A percentile compares a stretch with the other conserved stretches of the same genome.
phyloP scores from a whole-genome alignment of 2,888 invertebrate species.

The Hypomecis punctinalis region DNA sequence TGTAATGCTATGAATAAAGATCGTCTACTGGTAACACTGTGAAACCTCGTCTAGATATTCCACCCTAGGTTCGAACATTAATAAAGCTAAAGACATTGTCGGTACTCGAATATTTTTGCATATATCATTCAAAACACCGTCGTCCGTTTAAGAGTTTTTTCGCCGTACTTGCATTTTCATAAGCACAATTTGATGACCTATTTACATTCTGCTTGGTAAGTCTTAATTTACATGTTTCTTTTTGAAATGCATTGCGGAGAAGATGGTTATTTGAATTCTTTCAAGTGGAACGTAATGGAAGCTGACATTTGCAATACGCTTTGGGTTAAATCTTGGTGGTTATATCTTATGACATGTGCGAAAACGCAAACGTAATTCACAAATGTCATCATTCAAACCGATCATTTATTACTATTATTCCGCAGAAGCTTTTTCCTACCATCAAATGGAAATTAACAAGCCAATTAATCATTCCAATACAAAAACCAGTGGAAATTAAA shows the following conservation, averaged over 20 bases:
- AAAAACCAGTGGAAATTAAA: conserved; percentile 19
- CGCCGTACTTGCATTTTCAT: conserved; percentile 45
- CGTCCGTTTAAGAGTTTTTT: conserved; percentile 38
- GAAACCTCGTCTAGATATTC: conserved; percentile 32
- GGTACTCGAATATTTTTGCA: conserved; percentile 50
- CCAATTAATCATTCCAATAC: conserved; percentile 15
- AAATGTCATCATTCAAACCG: neutral
- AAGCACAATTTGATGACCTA: conserved; percentile 48
- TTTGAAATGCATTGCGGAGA: conserved; percentile 32
- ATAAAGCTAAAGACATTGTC: conserved; percentile 43
- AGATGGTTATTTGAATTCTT: conserved; percentile 20
- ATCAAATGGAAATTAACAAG: conserved; percentile 15
- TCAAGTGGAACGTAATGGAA: conserved; percentile 13
- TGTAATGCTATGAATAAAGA: neutral
- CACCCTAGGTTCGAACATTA: conserved; percentile 40
- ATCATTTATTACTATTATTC: neutral
- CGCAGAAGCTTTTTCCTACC: conserved; percentile 8
- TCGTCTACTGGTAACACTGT: conserved; percentile 7
- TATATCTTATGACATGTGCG: neutral
- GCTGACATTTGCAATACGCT: conserved; percentile 5
- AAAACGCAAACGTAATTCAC: neutral
- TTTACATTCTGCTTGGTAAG: conserved; percentile 39
- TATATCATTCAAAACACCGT: conserved; percentile 40
- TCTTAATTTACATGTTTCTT: conserved; percentile 42
- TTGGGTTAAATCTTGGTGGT: neutral